Evolutionary conservation across 2,888 invertebrate genomes (phyloP), one percentile per base, ranked within the genome.

Genomic region (Hirtodrosophila confusa): DNA sequence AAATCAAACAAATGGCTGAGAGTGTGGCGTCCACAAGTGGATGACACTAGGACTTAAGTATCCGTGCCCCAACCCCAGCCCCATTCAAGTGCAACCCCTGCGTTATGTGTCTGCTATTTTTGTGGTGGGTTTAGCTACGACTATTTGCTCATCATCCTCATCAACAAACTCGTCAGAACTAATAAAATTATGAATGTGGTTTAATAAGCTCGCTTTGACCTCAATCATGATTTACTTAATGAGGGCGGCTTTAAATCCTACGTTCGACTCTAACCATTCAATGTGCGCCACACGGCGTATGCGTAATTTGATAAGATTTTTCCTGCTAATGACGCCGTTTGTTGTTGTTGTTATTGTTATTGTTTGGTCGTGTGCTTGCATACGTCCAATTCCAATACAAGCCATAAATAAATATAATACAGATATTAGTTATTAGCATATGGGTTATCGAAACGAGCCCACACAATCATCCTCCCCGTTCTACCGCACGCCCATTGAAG

Each of bases 401-500:
- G 80, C 82, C 78, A 82, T 85, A 87, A 79, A 86, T 85, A 87
- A 75, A 82, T 85, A 82, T 87, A 85, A 85, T 87, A 75, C 73
- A 68, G 80, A 85, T 87, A 82, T 82, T 82, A 78, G 82, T 73
- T 87, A 78, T 82, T 87, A 87, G 88, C 82, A 78, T 87, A 78
- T 82, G 88, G 86, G 61, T 72, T 80, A 82, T 82, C 78, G 50
- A 49, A 23, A 49, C 56, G 53, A 60, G 24, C 47, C 57, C 40
- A 12, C 31, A 11, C 35, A 27, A 4, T 10, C 24, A 24, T 33
- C 36, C 45, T 27, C 43, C 12, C 33, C 35, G 3, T 3, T 37
- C 12, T 1, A 17, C 5, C 23, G 7, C 7, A 11, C 3, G 4
- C n/a, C 23, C 39, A 56, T 44, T 53, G 61, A 65, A 68, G 76